Evolutionary conservation across 2,113 vertebrate genomes (phyloP).

Genomic region (Peromyscus polionotus): DNA sequence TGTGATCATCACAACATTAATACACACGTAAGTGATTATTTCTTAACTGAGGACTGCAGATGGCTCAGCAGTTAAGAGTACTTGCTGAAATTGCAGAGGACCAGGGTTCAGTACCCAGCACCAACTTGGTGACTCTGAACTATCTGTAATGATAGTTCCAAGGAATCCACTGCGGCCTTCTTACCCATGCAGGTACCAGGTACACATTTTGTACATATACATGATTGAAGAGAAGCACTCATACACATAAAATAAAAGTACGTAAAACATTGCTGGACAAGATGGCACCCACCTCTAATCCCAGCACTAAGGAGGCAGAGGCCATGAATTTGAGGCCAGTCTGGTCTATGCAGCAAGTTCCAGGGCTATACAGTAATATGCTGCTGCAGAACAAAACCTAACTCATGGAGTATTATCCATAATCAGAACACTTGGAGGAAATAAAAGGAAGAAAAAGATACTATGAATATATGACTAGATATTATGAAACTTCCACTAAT

Average conservation of each 20-base stretch:
- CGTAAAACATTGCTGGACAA: background rate
- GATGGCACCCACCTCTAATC: background rate
- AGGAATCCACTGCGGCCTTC: background rate
- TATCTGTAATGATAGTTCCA: background rate
- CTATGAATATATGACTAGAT: background rate
- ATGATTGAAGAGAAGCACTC: background rate
- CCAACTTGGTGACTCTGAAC: background rate
- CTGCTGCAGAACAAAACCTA: background rate
- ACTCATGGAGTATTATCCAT: slow-evolving; percentile 2
- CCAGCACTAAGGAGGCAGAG: background rate
- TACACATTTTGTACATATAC: background rate
- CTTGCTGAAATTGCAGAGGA: background rate
- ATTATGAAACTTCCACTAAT: background rate
- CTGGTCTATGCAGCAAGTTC: background rate
- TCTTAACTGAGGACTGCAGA: background rate
- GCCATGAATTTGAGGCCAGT: background rate
- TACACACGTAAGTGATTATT: slow-evolving; percentile 34
- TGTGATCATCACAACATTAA: slow-evolving; percentile 15
- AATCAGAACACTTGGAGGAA: background rate
- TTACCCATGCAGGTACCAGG: background rate
- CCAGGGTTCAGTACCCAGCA: background rate
- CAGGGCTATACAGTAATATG: background rate
- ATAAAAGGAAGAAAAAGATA: slow-evolving; percentile 17
- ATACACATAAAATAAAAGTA: background rate
- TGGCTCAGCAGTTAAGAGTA: background rate